Evolutionary conservation across 1,140 invertebrate genomes (phyloP), one percentile per base, ranked within the genome.

Genomic region (Radopholus similis): DNA sequence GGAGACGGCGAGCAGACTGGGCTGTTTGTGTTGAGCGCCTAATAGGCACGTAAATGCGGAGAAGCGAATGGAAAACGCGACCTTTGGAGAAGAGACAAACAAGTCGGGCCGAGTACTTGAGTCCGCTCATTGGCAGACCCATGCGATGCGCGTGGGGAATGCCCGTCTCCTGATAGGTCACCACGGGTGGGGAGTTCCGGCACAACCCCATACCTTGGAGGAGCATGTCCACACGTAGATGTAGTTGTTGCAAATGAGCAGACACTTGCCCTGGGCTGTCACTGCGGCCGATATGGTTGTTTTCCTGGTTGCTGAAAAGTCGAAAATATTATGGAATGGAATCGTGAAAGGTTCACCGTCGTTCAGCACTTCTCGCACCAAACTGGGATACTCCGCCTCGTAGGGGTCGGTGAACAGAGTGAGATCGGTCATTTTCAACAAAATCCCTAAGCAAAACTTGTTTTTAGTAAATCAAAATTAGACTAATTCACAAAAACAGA

Each of bases 381-480:
- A 53, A 28, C 40, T 71, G 8, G 67, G 67, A 59, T 68, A 69
- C 44, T 72, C 68, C 30, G 26, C 26, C 55, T 69, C 67, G 26
- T 71, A 71, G 13, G 65, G 66, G 26, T 69, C 67, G 35, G 32
- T 42, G 38, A 65, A 65, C 15, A 65, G 53, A 15, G 34, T 65
- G 9, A 65, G 30, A 38, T 62, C 28, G 13, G 40, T 28, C 58
- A 62, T 62, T 21, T 53, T 30, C 11, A 51, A 51, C 34, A 15
- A 51, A 9, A 51, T 9, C 11, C 30, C 47, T 9, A 11, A 51
- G 30, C 23, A 51, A 3, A 51, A 13, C 9, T 51, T 51, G 9
- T 51, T n/a, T n/a, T n/a, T n/a, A n/a, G n/a, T n/a, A n/a, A n/a
- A n/a, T n/a, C n/a, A n/a, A n/a, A n/a, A n/a, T n/a, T n/a, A n/a